phyloP scores from a whole-genome alignment of 1,140 invertebrate genomes.

The Centruroides vittatus region DNA sequence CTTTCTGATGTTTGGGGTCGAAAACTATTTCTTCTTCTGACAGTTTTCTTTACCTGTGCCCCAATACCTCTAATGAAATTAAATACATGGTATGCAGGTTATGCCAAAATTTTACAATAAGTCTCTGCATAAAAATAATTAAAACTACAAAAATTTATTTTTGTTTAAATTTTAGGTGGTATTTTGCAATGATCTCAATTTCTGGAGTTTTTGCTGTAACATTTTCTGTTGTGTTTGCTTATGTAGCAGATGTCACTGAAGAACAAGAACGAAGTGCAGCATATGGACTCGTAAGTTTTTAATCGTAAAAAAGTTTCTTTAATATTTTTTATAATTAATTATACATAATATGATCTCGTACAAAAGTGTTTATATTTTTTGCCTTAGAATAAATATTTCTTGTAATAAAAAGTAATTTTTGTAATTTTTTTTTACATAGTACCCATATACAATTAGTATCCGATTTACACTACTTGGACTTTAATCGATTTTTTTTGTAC shows the following conservation, averaged over 20 bases:
- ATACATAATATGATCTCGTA: too few relatives aligned
- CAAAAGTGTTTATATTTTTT: too few relatives aligned
- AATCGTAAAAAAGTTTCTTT: too few relatives aligned
- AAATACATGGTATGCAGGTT: slow-evolving; percentile 66
- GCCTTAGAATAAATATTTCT: too few relatives aligned
- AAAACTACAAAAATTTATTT: background rate
- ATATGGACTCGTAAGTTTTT: slow-evolving; percentile 71
- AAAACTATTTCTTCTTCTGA: slow-evolving; percentile 95
- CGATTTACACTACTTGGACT: too few relatives aligned
- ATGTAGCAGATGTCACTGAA: slow-evolving; percentile 98
- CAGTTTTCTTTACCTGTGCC: slow-evolving; percentile 97
- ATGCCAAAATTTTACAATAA: background rate
- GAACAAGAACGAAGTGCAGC: slow-evolving; percentile 88
- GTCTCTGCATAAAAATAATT: too few relatives aligned
- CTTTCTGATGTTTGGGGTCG: slow-evolving; percentile 95
- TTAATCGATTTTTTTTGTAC: too few relatives aligned
- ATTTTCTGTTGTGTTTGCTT: slow-evolving; percentile 97
- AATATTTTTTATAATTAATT: too few relatives aligned
- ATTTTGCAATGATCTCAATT: slow-evolving; percentile 98
- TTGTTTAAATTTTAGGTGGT: slow-evolving; percentile 53
- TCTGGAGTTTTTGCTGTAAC: slow-evolving; percentile 98
- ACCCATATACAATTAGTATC: too few relatives aligned
- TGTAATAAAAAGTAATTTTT: too few relatives aligned
- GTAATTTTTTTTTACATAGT: too few relatives aligned
- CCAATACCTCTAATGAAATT: slow-evolving; percentile 98